These are phyloP conservation scores for Anabas testudineus DNA, from an alignment of 2,797 vertebrate species.

Conservation along the genomic window DNA sequence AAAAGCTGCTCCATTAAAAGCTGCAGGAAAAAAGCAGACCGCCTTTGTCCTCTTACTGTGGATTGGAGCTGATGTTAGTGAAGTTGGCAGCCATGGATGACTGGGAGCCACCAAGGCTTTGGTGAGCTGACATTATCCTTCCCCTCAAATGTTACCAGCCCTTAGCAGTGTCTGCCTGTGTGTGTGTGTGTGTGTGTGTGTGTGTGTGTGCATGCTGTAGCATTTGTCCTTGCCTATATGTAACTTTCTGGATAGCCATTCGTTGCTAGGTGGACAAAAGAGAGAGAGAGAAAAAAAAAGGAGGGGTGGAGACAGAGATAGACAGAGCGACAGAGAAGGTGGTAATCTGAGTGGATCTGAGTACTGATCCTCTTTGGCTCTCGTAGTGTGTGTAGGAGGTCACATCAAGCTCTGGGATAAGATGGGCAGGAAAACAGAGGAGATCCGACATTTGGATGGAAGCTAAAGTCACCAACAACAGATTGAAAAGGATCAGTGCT, in stretches of 20 bases:
- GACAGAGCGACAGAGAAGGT: slow-evolving; percentile 52
- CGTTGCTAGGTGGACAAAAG: slow-evolving; percentile 30
- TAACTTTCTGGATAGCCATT: slow-evolving; percentile 48
- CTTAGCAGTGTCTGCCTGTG: slow-evolving; percentile 42
- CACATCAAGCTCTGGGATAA: slow-evolving; percentile 64
- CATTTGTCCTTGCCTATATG: slow-evolving; percentile 67
- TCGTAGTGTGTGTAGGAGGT: slow-evolving; percentile 60
- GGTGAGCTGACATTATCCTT: slow-evolving; percentile 74
- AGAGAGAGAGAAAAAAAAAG: not conserved
- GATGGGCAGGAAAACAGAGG: slow-evolving; percentile 54
- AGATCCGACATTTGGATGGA: slow-evolving; percentile 59
- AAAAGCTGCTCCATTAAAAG: slow-evolving; percentile 63
- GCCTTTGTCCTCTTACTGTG: slow-evolving; percentile 66
- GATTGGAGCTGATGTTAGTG: slow-evolving; percentile 67
- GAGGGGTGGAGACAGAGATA: slow-evolving; percentile 2
- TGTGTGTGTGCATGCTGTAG: slow-evolving; percentile 31
- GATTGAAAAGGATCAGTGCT: slow-evolving; percentile 64
- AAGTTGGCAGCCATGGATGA: slow-evolving; percentile 73
- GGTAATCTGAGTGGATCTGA: slow-evolving; percentile 78
- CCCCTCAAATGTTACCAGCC: slow-evolving; percentile 64
- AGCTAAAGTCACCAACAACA: slow-evolving; percentile 58
- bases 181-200: slow-evolving; percentile 24
- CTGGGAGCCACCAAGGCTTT: slow-evolving; percentile 71
- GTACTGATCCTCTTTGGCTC: slow-evolving; percentile 77
- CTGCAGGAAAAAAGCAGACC: slow-evolving; percentile 58